Base-by-base conservation (phyloP, 1,140 invertebrate species). In the Musca vetustissima region DNA sequence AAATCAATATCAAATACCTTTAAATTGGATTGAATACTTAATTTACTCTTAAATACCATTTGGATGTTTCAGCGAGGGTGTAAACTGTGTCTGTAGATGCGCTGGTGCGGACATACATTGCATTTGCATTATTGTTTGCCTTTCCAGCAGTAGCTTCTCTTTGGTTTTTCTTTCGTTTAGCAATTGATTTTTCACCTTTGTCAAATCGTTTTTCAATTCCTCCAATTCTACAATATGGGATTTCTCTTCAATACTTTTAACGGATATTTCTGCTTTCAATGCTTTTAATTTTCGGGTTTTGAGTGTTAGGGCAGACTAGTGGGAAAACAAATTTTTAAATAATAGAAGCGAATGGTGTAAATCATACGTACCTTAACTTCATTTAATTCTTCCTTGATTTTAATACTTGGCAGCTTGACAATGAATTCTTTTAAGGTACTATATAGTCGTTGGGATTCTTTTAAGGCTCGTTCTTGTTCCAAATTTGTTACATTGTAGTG, bases 261-360 rank as follows among this genome's bases (percentile, higher is more conserved):
- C 74, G 61, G 71, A 74, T 7, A 81, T 65, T 69, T 82, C 80
- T 11, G 81, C 81, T 47, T 70, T 71, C 0, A 82, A 72, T 1
- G 81, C 78, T 66, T 79, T 81, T 4, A 83, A 55, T 48, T 79
- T 83, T 9, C 78, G 78, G 22, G 80, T 75, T 71, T 81, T 81
- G 28, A 73, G 73, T 1, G 73, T 75, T 6, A 83, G 48, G 1
- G 67, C 70, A 13, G 79, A 75, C 79, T 72, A 28, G 61, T 25
- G 21, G 71, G 71, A 24, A 28, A 28, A 3, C 55, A 59, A 3
- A 2, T 22, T 28, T 19, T 52, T 19, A 19, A 52, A 17, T 19
- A 17, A 14, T 3, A 52, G 13, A 52, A n/a, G n/a, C 4, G 17
- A 52, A 17, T 22, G 4, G n/a, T 21, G 15, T 52, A 48, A 57